Conservation (phyloP, 2,888 invertebrate species). For the Campoplex capitator region DNA sequence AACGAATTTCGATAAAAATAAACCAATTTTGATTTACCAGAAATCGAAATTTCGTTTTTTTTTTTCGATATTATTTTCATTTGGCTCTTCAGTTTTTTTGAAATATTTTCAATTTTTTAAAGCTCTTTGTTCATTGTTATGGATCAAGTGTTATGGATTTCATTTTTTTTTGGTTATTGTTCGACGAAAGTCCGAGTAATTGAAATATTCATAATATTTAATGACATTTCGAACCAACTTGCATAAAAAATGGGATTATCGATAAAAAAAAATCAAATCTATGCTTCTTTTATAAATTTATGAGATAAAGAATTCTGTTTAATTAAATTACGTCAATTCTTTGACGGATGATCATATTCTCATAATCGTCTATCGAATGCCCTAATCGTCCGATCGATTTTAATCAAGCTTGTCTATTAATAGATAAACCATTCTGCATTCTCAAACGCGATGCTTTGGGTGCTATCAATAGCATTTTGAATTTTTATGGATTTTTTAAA, state of each 20-base stretch:
- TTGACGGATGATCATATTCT: constrained; percentile 7
- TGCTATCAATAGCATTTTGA: background rate
- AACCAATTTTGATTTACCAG: too few relatives aligned
- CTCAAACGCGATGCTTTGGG: background rate
- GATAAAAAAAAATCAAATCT: background rate
- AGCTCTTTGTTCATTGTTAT: too few relatives aligned
- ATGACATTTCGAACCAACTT: too few relatives aligned
- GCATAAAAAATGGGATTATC: background rate
- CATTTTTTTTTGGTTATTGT: too few relatives aligned
- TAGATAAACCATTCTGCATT: constrained; percentile 17
- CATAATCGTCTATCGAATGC: constrained; percentile 16
- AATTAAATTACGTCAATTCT: constrained; percentile 32
- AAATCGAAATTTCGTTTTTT: too few relatives aligned
- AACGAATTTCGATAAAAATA: background rate
- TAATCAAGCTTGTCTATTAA: constrained; percentile 42
- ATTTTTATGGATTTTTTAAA: background rate
- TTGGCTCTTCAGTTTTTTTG: too few relatives aligned
- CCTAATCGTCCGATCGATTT: constrained; percentile 16
- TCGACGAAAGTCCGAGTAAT: too few relatives aligned
- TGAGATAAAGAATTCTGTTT: background rate
- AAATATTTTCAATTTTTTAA: too few relatives aligned
- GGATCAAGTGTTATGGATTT: too few relatives aligned
- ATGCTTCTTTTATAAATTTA: background rate
- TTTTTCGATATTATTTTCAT: too few relatives aligned
- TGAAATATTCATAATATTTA: too few relatives aligned